Evolutionary conservation across 2,797 vertebrate genomes (phyloP).

Genomic region (Coregonus sp.): DNA sequence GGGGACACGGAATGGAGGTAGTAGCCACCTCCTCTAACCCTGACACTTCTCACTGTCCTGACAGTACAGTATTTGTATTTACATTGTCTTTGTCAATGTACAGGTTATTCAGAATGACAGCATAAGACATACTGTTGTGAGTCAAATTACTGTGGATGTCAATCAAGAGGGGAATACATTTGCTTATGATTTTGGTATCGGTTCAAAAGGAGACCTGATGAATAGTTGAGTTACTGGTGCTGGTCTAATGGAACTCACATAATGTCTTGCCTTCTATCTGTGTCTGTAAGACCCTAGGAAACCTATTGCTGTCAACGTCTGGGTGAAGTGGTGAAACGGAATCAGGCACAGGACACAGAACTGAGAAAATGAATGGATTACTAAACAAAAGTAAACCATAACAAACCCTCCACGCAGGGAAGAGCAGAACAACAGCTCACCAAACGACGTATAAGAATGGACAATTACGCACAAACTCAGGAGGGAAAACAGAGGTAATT

Average conservation of each 20-base stretch:
- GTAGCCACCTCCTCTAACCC: neutral
- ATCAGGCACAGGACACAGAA: too few species aligned
- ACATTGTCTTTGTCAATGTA: too few species aligned
- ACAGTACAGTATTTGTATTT: neutral
- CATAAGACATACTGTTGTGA: neutral
- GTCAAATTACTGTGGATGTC: neutral
- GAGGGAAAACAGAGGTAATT: too few species aligned
- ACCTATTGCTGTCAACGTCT: neutral
- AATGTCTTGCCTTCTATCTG: neutral
- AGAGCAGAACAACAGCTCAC: too few species aligned
- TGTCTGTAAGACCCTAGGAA: neutral
- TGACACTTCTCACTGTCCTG: neutral
- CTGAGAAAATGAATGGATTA: too few species aligned
- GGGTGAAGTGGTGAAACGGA: too few species aligned
- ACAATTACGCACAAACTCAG: too few species aligned
- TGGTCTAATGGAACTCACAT: neutral
- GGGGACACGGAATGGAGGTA: constrained; percentile 28
- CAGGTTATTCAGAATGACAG: neutral
- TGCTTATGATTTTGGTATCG: neutral
- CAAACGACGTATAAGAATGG: too few species aligned
- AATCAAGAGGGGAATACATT: neutral
- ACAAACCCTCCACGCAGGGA: too few species aligned
- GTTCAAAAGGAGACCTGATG: neutral
- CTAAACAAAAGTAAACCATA: too few species aligned
- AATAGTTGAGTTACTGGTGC: neutral